Evolutionary conservation across 2,888 invertebrate genomes (phyloP), one percentile per base, ranked within the genome.

Genomic region (Drosophila algonquin): DNA sequence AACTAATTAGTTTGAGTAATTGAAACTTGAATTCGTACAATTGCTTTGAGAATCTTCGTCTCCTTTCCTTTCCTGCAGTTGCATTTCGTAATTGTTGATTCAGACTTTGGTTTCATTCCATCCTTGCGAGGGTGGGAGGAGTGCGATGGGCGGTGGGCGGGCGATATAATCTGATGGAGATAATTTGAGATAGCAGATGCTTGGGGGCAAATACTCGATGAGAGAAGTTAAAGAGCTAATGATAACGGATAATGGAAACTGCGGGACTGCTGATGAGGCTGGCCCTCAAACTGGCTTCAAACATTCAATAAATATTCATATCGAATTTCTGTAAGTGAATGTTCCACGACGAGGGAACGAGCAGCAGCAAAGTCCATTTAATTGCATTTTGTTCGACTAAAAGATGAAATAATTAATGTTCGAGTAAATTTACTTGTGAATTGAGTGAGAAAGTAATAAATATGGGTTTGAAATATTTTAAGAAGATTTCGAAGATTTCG

Each of bases 1-100:
- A 84, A 83, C 87, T 83, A 83, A 83, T 83, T 83, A 89, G 81
- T 85, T 81, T 67, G 68, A 73, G 82, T 77, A 89, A 81, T 89
- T 75, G 77, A 84, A 81, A 74, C 88, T 77, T 45, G 56, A 85
- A 58, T 57, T 51, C 35, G 40, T 21, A 18, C 63, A 56, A 52
- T 52, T 16, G 58, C 68, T 30, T 45, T 32, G 46, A 50, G 53
- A 45, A 10, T 48, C 53, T 35, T 3, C 21, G 27, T 27, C 50
- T 30, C 52, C 40, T 44, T 18, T 18, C 21, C 21, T 21, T 21
- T 21, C 21, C 21, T 69, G 40, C 57, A 30, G 14, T 14, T 50
- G 65, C 65, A 69, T 18, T 56, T 69, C 18, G 50, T 45, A 67
- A 57, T 60, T 47, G 59, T 60, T 61, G 61, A 62, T 59, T 62